These are phyloP conservation scores for Bovichtus diacanthus DNA, from an alignment of 2,797 vertebrate species.

Conservation along the genomic window DNA sequence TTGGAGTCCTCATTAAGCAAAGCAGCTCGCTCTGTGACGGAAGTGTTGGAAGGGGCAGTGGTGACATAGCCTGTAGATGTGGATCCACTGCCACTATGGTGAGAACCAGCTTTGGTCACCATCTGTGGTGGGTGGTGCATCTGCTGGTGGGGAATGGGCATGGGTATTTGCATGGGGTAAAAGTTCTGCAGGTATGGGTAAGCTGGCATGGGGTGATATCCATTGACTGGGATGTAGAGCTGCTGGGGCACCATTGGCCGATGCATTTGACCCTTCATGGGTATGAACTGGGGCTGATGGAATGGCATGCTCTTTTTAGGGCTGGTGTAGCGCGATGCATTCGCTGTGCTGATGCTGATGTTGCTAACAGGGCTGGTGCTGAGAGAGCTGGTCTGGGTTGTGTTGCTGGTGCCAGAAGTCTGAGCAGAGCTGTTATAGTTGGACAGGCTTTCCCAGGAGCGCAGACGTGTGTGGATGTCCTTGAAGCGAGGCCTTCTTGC, in stretches of 20 bases:
- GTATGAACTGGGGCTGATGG: slow-evolving; percentile 93
- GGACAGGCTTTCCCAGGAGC: slow-evolving; percentile 94
- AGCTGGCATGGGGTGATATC: slow-evolving; percentile 94
- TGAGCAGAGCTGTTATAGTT: slow-evolving; percentile 94
- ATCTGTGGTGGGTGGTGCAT: slow-evolving; percentile 86
- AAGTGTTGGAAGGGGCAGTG: slow-evolving; percentile 92
- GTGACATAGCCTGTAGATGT: slow-evolving; percentile 97
- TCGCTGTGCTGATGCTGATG: slow-evolving; percentile 71
- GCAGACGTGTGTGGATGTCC: slow-evolving; percentile 93
- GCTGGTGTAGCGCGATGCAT: slow-evolving; percentile 90
- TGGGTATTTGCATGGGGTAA: slow-evolving; percentile 95
- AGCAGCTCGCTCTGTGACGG: slow-evolving; percentile 88
- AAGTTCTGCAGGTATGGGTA: slow-evolving; percentile 97
- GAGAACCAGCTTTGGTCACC: slow-evolving; percentile 91
- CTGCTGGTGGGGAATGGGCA: slow-evolving; percentile 94
- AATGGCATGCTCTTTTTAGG: slow-evolving; percentile 93
- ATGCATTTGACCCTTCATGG: slow-evolving; percentile 93
- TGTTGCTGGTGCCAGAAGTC: slow-evolving; percentile 94
- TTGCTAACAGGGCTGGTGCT: slow-evolving; percentile 96
- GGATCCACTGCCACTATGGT: slow-evolving; percentile 96
- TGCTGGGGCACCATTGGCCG: slow-evolving; percentile 92
- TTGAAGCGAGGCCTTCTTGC: slow-evolving; percentile 94
- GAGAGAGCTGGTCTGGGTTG: slow-evolving; percentile 96
- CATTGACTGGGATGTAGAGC: slow-evolving; percentile 97
- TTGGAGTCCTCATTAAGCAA: slow-evolving; percentile 84